Conservation (phyloP, 2,888 invertebrate species). For the Callinectes sapidus region DNA sequence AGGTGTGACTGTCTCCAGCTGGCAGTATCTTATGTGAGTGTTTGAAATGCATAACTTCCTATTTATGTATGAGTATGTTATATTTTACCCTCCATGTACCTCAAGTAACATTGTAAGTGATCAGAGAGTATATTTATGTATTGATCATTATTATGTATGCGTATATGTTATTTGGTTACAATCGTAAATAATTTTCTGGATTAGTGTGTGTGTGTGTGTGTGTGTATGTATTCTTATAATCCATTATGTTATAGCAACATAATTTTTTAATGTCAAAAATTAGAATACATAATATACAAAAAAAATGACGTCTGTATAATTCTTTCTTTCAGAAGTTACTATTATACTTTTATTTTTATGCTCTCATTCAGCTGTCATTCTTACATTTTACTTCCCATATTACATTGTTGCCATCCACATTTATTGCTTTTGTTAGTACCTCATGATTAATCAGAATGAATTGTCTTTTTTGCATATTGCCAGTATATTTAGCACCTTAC, state of each 20-base stretch:
- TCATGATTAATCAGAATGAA: not conserved
- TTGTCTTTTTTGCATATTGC: not conserved
- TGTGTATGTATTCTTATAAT: not conserved
- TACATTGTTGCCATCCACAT: not conserved
- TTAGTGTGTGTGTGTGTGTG: not conserved
- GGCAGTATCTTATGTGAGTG: not conserved
- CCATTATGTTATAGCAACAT: not conserved
- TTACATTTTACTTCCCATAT: not conserved
- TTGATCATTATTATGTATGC: not conserved
- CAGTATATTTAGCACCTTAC: not conserved
- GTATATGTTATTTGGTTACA: not conserved
- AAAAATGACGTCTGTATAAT: too few relatives aligned
- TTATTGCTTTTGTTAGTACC: not conserved
- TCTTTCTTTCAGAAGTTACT: not conserved
- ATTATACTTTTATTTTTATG: not conserved
- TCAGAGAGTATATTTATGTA: conserved; percentile 4
- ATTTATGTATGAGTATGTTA: not conserved
- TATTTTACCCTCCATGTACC: not conserved
- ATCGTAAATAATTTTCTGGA: not conserved
- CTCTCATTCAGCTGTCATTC: not conserved
- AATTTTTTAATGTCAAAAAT: not conserved
- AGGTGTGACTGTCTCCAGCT: not conserved
- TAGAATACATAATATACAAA: not conserved
- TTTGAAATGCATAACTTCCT: not conserved
- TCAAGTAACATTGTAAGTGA: not conserved